phyloP scores from a whole-genome alignment of 2,888 invertebrate genomes.

The Oxyteleia sp. region DNA sequence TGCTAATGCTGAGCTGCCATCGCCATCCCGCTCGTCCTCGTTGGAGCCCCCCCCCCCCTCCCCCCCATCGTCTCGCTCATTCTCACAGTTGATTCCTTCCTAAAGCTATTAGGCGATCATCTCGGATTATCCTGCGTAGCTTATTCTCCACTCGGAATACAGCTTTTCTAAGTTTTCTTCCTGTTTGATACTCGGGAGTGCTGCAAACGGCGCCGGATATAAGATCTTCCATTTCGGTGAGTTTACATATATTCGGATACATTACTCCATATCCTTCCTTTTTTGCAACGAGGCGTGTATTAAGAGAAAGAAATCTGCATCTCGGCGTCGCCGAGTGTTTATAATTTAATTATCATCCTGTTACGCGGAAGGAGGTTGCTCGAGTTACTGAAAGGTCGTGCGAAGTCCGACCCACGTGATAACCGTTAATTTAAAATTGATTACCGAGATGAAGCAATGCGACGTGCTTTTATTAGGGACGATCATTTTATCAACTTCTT shows the following conservation, averaged over 20 bases:
- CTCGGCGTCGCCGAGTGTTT: slow-evolving; percentile 17
- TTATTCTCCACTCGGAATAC: slow-evolving; percentile 82
- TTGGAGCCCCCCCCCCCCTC: slow-evolving; percentile 25
- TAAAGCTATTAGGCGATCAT: slow-evolving; percentile 88
- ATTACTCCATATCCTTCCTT: slow-evolving; percentile 58
- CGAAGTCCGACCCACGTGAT: too few species aligned
- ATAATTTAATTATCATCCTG: too few species aligned
- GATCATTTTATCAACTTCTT: too few species aligned
- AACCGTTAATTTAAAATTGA: too few species aligned
- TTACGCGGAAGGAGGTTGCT: too few species aligned
- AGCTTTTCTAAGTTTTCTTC: slow-evolving; percentile 86
- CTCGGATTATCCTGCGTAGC: slow-evolving; percentile 86
- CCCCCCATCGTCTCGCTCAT: slow-evolving; percentile 60
- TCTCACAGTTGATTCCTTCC: slow-evolving; percentile 85
- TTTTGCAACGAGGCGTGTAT: slow-evolving; percentile 12
- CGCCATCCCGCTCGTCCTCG: slow-evolving; percentile 59
- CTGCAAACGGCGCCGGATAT: slow-evolving; percentile 59
- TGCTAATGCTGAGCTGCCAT: slow-evolving; percentile 86
- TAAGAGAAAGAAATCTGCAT: slow-evolving; percentile 55
- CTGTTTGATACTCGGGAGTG: slow-evolving; percentile 62
- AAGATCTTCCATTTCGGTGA: slow-evolving; percentile 68
- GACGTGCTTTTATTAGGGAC: too few species aligned
- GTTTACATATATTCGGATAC: slow-evolving; percentile 71
- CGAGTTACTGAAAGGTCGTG: too few species aligned
- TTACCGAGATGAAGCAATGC: too few species aligned